phyloP scores from a whole-genome alignment of 1,140 invertebrate genomes.

The Orius insidiosus region DNA sequence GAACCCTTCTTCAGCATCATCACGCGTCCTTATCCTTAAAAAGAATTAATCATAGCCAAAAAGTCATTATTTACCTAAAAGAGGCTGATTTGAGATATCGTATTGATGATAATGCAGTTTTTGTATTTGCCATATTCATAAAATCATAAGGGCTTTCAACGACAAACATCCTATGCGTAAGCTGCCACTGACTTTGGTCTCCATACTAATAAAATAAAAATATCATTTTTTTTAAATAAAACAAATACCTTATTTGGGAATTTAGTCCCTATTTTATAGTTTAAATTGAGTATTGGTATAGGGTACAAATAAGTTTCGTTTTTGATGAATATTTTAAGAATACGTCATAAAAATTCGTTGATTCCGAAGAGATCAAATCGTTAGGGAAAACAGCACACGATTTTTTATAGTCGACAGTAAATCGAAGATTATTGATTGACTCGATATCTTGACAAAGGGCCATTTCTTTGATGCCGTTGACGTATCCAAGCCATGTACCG shows the following conservation, averaged over 20 bases:
- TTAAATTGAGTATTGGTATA: slow-evolving; percentile 37
- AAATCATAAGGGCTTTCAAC: slow-evolving; percentile 31
- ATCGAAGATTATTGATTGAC: slow-evolving; percentile 31
- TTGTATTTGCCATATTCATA: slow-evolving; percentile 25
- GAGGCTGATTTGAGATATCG: no score
- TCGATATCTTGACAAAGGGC: slow-evolving; percentile 32
- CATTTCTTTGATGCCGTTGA: slow-evolving; percentile 24
- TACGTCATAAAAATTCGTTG: slow-evolving; percentile 34
- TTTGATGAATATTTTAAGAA: slow-evolving; percentile 34
- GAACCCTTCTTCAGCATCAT: slow-evolving; percentile 29
- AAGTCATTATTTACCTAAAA: background rate
- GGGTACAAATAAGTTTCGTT: slow-evolving; percentile 31
- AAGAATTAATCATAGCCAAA: no score
- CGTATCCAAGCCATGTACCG: slow-evolving; percentile 22
- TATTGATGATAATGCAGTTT: slow-evolving; percentile 4
- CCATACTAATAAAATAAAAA: slow-evolving; percentile 21
- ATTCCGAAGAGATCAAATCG: slow-evolving; percentile 29
- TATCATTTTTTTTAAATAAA: slow-evolving; percentile 1
- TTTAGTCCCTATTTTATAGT: slow-evolving; percentile 20
- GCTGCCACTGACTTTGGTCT: slow-evolving; percentile 35
- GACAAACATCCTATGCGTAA: slow-evolving; percentile 49
- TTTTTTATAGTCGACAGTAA: slow-evolving; percentile 34
- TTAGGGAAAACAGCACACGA: slow-evolving; percentile 34
- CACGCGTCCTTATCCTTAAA: slow-evolving; percentile 21
- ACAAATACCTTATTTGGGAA: slow-evolving; percentile 20